Evolutionary conservation across 1,140 invertebrate species (phyloP), one percentile per base, ranked within the genome.

Genomic region (Nymphalis io): DNA sequence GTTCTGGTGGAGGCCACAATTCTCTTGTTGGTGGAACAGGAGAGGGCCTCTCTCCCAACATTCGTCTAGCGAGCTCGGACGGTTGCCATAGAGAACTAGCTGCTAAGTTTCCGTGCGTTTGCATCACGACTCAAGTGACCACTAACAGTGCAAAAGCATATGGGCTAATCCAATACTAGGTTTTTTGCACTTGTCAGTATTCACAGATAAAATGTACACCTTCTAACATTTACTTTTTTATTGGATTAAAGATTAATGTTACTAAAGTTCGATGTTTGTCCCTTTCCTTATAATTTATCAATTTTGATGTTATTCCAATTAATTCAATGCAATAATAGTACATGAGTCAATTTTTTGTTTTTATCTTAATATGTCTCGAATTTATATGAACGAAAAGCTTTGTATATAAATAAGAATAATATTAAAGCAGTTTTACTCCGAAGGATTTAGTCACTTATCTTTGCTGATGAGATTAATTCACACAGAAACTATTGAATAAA

Each of bases 51-150:
- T 90, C 88, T 48, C 89, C 89, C 48, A 91, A 74, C 82, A 91
- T 86, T 16, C 89, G 80, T 0, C 89, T 83, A 4, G 89, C 87
- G 33, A 91, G 78, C 69, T 90, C 88, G 13, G 82, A 84, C 16
- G 88, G 89, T 70, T 89, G 88, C 88, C 87, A 89, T 42, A 91
- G 73, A 68, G 85, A 88, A 76, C 87, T 90, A 40, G 86, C 83
- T 27, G 85, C 85, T 66, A 91, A 75, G 77, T 85, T 87, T 12
- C 84, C 87, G 87, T 91, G 85, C 70, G 87, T 79, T 79, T 89
- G 83, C 88, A 90, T 91, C 78, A 81, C 87, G 80, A 73, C 73
- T 65, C 79, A 57, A 74, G 70, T 78, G 76, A 74, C 76, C 70
- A 89, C 87, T 90, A 81, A 82, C 81, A 73, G 61, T 65, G 71